A percentile compares a stretch with the other conserved stretches of the same genome.
Evolutionary conservation across 2,888 invertebrate species (phyloP).

Genomic region (Agrochola lota): DNA sequence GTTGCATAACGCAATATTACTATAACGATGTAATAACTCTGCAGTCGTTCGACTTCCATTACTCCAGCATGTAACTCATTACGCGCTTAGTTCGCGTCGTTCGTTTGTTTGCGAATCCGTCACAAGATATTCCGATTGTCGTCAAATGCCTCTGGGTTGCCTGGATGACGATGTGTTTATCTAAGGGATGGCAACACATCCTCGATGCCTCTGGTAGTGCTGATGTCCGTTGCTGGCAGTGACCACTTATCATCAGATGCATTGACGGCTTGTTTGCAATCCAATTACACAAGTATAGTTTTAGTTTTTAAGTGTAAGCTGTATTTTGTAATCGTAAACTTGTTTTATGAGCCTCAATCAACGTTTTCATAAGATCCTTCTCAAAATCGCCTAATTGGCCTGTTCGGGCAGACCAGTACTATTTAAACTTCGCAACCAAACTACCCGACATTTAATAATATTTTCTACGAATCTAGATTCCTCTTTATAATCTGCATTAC

Average conservation of each 20-base stretch:
- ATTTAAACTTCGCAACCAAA: slow-evolving; percentile 9
- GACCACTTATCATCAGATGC: not conserved
- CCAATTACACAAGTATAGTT: not conserved
- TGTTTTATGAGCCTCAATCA: not conserved
- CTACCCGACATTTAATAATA: not conserved
- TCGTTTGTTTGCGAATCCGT: slow-evolving; percentile 42
- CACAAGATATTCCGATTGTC: slow-evolving; percentile 12
- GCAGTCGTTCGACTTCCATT: slow-evolving; percentile 7
- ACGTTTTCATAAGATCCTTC: not conserved
- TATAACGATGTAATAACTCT: slow-evolving; percentile 7
- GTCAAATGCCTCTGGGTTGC: slow-evolving; percentile 9
- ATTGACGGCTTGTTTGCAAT: not conserved
- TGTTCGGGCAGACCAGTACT: not conserved
- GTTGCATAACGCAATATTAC: slow-evolving; percentile 14
- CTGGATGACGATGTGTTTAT: not conserved
- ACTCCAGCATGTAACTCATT: slow-evolving; percentile 31
- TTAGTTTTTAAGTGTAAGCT: not conserved
- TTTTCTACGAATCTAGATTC: slow-evolving; percentile 8
- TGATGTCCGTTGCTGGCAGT: not conserved
- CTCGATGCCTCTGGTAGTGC: not conserved
- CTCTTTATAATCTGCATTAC: slow-evolving; percentile 26
- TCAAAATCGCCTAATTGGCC: not conserved
- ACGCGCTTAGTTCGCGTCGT: slow-evolving; percentile 3
- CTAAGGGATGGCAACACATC: no score
- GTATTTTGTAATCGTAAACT: not conserved